Base-by-base conservation (phyloP, 2,113 vertebrate species). In the Mastomys natalensis region DNA sequence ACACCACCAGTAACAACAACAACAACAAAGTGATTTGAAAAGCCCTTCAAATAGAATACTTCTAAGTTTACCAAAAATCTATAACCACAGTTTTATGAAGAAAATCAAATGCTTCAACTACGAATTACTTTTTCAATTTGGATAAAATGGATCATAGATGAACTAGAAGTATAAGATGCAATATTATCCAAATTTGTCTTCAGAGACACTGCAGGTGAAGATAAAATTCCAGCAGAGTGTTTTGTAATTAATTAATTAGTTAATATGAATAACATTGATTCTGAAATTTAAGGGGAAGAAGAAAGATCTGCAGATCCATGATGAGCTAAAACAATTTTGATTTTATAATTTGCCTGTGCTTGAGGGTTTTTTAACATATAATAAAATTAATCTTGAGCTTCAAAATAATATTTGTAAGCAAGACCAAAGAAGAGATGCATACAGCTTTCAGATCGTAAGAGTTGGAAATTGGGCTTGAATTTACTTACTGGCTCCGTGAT, bases 131-230 rank as follows among this genome's bases (percentile, higher is more conserved):
- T 62, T 16, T 64, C 40, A 26, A 89, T 40, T 66, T 93, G 53
- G 88, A 48, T 86, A 89, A 89, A 95, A 37, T 45, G 58, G 55
- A 1, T 34, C 45, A 60, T 55, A 40, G 19, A 62, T 48, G 34
- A 89, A 86, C 29, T 45, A 89, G 34, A 73, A 89, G 66, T 94
- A 21, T 91, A 89, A 91, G 53, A 81, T 58, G 26, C 51, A 37
- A 22, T n/a, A 55, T 55, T 76, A 70, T 43, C 22, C 45, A 40
- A 82, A 91, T 78, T 86, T 64, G 43, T 45, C 48, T 92, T 89
- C 72, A 84, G 93, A 93, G n/a, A 55, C 7, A 66, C 72, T 94
- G 37, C 4, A 62, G 22, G 77, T 15, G 5, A 60, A 96, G 60
- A 81, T 37, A 89, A 95, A 86, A 93, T 86, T 76, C 51, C 29